Conservation (phyloP, 2,797 vertebrate species). For the Bovichtus diacanthus region DNA sequence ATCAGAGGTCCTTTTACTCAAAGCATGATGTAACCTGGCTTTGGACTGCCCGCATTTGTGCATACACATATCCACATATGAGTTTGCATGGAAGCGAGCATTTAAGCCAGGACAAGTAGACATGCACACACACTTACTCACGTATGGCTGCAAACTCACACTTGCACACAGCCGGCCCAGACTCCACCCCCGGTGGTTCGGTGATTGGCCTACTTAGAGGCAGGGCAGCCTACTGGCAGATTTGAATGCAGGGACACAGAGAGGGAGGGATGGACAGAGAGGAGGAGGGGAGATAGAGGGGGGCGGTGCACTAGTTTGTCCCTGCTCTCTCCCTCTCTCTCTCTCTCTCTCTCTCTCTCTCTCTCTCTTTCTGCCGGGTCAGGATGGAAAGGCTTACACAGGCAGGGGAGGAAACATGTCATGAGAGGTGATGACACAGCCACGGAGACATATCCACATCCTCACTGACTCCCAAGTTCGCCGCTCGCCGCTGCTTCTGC, state of each 20-base stretch:
- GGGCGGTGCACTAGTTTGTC: slow-evolving; percentile 69
- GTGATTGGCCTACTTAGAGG: slow-evolving; percentile 84
- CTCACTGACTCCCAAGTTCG: slow-evolving; percentile 64
- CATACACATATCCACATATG: background rate
- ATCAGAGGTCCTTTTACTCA: background rate
- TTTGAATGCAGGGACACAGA: slow-evolving; percentile 87
- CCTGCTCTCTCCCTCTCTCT: slow-evolving; percentile 71
- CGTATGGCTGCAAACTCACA: slow-evolving; percentile 31
- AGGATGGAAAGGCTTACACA: slow-evolving; percentile 79
- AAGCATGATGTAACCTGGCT: background rate
- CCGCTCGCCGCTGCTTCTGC: slow-evolving; percentile 18
- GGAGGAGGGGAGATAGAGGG: slow-evolving; percentile 70
- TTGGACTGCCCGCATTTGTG: background rate
- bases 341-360: slow-evolving; percentile 79
- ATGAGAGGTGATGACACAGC: slow-evolving; percentile 82
- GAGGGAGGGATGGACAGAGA: slow-evolving; percentile 68
- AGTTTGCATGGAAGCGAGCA: background rate
- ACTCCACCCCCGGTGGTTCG: slow-evolving; percentile 83
- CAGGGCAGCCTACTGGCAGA: slow-evolving; percentile 80
- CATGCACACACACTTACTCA: background rate
- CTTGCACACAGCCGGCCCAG: slow-evolving; percentile 28
- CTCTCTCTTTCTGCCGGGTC: slow-evolving; percentile 81
- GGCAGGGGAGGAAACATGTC: slow-evolving; percentile 80
- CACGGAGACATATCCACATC: slow-evolving; percentile 78
- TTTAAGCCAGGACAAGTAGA: background rate